Percentiles rank a stretch among this genome's conserved stretches.
Evolutionary conservation across 2,797 vertebrate species (phyloP).

Genomic region (Emys orbicularis): DNA sequence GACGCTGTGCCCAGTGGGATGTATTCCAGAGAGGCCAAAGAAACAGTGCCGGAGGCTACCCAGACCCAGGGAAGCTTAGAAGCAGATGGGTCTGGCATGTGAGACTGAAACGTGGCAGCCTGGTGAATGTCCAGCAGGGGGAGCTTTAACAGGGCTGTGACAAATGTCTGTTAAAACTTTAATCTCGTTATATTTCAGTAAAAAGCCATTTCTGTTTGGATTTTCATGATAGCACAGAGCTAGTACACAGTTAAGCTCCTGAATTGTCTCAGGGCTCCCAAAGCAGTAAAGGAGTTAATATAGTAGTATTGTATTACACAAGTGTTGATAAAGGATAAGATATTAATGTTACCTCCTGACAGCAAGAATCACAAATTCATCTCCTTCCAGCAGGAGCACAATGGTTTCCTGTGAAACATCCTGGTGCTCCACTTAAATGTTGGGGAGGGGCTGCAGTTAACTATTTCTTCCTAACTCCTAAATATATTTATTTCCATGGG

Average conservation of each 20-base stretch:
- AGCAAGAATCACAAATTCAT: background rate
- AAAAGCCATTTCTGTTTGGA: background rate
- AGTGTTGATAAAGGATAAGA: background rate
- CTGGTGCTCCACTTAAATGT: background rate
- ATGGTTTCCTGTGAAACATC: background rate
- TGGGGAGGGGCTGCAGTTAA: background rate
- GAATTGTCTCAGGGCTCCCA: background rate
- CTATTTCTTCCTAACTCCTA: background rate
- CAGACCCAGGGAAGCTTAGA: too few relatives aligned
- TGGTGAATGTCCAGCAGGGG: too few relatives aligned
- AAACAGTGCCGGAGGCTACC: too few relatives aligned
- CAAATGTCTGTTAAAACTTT: background rate
- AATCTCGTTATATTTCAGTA: background rate
- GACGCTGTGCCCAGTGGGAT: too few relatives aligned
- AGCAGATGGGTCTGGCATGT: too few relatives aligned
- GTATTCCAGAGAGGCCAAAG: too few relatives aligned
- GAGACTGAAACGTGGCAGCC: too few relatives aligned
- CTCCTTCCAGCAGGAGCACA: background rate
- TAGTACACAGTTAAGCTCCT: background rate
- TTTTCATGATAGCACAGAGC: background rate
- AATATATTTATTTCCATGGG: background rate
- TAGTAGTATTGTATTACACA: background rate
- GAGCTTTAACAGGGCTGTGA: too few relatives aligned
- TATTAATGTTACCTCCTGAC: background rate
- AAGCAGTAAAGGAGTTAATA: background rate